Base-by-base conservation (phyloP, 2,888 invertebrate genomes). In the Bombylius major region DNA sequence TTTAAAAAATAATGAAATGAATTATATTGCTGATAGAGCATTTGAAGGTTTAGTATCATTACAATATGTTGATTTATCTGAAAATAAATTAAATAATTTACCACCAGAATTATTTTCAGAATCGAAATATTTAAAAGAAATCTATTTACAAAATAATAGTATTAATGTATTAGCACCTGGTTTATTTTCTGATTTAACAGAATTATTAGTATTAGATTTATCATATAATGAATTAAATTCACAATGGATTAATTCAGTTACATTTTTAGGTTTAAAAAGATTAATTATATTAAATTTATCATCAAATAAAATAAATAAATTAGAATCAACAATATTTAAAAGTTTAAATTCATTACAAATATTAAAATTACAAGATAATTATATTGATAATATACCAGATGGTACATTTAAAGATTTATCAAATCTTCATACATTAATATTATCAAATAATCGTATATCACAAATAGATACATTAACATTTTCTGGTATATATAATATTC, bases 61-160 rank as follows among this genome's bases (percentile, higher is more conserved):
- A 61, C 85, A 86, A 72, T 82, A 88, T 66, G 82, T 95, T 65
- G 90, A 95, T 76, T 77, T 96, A 60, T 90, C 93, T 4, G 87
- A 89, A 69, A 96, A 96, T 75, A 86, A 88, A 75, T 82, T 96
- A 62, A 87, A 86, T 50, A 87, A 89, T 55, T 78, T 96, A 63
- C 94, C 95, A 39, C 83, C 88, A 64, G 87, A 87, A 69, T 76
- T 95, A 61, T 92, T 95, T 68, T 82, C 82, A 69, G 90, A 91
- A 66, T 80, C 84, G 56, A 84, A 84, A 62, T 84, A 86, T 62
- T 83, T 94, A 65, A 87, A 87, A 75, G 92, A 93, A 76, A 85
- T 94, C 70, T 86, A 90, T 76, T 77, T 93, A 67, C 87, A 89
- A 73, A 93, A 93, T 75, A 94, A 94, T 78, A 89, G 90, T 55